These are phyloP conservation scores for Chiloscyllium punctatum DNA, from an alignment of 2,797 vertebrate species.

Conservation along the genomic window DNA sequence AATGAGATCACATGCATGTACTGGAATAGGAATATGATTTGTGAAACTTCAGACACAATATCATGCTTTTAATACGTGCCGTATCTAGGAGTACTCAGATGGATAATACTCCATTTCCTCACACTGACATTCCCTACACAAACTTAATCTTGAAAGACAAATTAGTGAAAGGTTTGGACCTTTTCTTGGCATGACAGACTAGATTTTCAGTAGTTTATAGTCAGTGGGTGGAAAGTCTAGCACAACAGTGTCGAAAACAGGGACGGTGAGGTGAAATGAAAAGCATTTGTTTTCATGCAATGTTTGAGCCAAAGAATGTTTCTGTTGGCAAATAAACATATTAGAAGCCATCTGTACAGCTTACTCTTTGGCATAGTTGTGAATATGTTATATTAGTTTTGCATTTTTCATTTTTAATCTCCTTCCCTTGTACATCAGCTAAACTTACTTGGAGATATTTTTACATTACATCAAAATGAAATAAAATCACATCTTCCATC, in stretches of 20 bases:
- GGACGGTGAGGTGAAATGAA: not conserved
- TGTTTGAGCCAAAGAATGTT: slow-evolving; percentile 22
- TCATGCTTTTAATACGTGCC: not conserved
- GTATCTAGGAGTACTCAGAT: not conserved
- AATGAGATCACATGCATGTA: not conserved
- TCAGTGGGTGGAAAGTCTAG: slow-evolving; percentile 7
- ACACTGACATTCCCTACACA: not conserved
- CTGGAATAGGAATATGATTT: not conserved
- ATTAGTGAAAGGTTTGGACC: not conserved
- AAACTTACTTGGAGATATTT: not conserved
- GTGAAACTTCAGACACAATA: not conserved
- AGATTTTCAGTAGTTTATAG: slow-evolving; percentile 9
- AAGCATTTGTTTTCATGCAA: not conserved
- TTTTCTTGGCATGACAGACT: not conserved
- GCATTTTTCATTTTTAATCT: slow-evolving; percentile 30
- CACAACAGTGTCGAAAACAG: not conserved
- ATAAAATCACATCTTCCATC: not conserved
- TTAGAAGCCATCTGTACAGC: not conserved
- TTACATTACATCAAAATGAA: not conserved
- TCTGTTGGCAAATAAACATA: slow-evolving; percentile 6
- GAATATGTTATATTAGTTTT: slow-evolving; percentile 11
- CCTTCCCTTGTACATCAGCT: not conserved
- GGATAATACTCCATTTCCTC: not conserved
- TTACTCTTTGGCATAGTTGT: not conserved
- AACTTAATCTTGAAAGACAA: not conserved